Base-by-base conservation (phyloP, 2,113 vertebrate species). In the Antechinus flavipes region DNA sequence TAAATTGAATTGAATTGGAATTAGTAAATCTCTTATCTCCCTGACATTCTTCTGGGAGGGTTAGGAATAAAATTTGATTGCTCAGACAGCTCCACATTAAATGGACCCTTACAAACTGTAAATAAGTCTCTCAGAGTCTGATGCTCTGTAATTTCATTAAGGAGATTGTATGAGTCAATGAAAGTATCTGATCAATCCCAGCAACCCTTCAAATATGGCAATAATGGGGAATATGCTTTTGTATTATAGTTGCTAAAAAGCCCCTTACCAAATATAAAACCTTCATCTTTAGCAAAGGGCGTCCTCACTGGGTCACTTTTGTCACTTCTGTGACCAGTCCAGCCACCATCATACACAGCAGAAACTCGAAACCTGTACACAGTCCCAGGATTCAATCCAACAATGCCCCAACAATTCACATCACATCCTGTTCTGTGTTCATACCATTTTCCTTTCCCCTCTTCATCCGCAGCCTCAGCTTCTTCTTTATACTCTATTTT, bases 401-500 rank as follows among this genome's bases (percentile, higher is more conserved):
- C 46, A 16, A 95, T 53, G 3, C 8, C 6, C 4, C 55, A 93
- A 2, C 2, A 27, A 0, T 53, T 90, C 1, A 0, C 14, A 3
- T 93, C 84, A 92, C 16, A 19, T 76, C 35, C 61, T 68, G 30
- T 68, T 68, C 61, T 35, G 0, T 68, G 30, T 68, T 76, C 61
- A 76, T 0, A 3, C 5, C 27, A 24, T 26, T n/a, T 23, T 23
- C 47, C 4, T 56, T 9, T 0, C 26, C 0, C 25, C 8, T 25
- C 2, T 3, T 26, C 3, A 14, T 46, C 5, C n/a, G 14, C 0
- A 11, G 2, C 2, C 58, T 14, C 27, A 61, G 9, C 9, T 50
- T 42, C 42, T 9, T 56, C 76, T 35, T 35, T 93, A 16, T 91
- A 97, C 49, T 96, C 90, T 91, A 97, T 47, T 16, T 47, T 92